Percentiles rank a stretch among this genome's conserved stretches.
phyloP scores from a whole-genome alignment of 37 sponge, comb jelly and placozoan genomes.

The Ianthella basta region DNA sequence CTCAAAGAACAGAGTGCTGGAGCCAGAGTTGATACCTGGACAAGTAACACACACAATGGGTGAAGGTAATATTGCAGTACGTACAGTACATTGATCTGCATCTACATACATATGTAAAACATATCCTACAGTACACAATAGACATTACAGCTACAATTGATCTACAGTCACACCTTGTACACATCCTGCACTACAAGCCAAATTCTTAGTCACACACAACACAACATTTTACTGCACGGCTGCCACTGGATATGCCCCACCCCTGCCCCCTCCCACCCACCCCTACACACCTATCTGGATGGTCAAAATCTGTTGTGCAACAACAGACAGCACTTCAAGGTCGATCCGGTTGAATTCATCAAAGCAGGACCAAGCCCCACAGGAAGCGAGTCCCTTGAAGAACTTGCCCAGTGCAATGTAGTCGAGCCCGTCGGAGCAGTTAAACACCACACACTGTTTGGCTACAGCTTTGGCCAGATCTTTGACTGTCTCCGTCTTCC shows the following conservation, averaged over 20 bases:
- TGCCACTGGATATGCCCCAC: no score
- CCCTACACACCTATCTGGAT: conserved; percentile 76
- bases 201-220: no score
- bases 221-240: no score
- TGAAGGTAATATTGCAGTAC: background rate
- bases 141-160: background rate
- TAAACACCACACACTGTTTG: conserved; percentile 99
- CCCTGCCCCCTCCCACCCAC: background rate
- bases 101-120: background rate
- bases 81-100: conserved; percentile 23
- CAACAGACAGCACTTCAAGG: conserved; percentile 96
- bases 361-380: conserved; percentile 99
- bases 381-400: conserved; percentile 99
- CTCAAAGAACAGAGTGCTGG: conserved; percentile 89
- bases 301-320: conserved; percentile 97
- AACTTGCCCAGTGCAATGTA: conserved; percentile 99
- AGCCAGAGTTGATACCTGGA: conserved; percentile 73
- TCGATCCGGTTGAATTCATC: conserved; percentile 99
- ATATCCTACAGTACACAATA: background rate
- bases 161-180: no score
- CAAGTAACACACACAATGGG: background rate
- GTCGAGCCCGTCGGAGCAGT: conserved; percentile 99
- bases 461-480: conserved; percentile 99
- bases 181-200: no score
- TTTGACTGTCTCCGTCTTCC: conserved; percentile 99